Conservation (phyloP, 1,140 invertebrate genomes). For the Bombyx mori region DNA sequence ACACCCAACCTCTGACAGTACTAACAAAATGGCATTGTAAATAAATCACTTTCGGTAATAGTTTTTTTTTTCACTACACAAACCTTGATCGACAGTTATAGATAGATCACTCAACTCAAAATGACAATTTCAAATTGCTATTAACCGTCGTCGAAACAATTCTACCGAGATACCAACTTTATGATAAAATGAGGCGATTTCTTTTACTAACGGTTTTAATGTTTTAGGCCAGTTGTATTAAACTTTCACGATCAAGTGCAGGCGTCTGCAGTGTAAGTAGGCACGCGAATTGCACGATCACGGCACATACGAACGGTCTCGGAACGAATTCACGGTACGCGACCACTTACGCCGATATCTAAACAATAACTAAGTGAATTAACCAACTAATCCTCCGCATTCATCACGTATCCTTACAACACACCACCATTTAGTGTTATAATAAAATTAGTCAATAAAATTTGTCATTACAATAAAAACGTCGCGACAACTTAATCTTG, state of each 20-base stretch:
- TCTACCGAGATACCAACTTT: constrained; percentile 13
- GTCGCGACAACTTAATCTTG: constrained; percentile 1
- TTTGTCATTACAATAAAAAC: background rate
- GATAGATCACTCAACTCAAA: constrained; percentile 2
- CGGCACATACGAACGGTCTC: constrained; percentile 23
- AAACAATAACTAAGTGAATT: constrained; percentile 31
- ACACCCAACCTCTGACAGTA: too few relatives aligned
- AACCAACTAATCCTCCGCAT: too few relatives aligned
- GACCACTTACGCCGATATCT: constrained; percentile 34
- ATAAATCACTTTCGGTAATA: too few relatives aligned
- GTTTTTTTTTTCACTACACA: too few relatives aligned
- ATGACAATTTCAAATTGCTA: constrained; percentile 12
- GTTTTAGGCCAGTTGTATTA: constrained; percentile 60
- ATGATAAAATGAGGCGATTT: constrained; percentile 36
- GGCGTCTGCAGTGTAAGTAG: constrained; percentile 33
- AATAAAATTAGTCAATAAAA: background rate
- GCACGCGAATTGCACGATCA: constrained; percentile 31
- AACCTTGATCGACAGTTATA: background rate
- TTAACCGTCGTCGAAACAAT: constrained; percentile 8
- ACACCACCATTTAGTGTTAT: background rate
- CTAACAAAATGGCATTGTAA: too few relatives aligned
- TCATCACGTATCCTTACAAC: too few relatives aligned
- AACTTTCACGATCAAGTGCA: constrained; percentile 66
- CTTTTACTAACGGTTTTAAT: constrained; percentile 57
- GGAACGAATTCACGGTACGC: constrained; percentile 14